Percentiles rank a stretch among this genome's conserved stretches.
These are phyloP conservation scores for Dione vanillae DNA, from an alignment of 2,888 invertebrate genomes.

Conservation along the genomic window DNA sequence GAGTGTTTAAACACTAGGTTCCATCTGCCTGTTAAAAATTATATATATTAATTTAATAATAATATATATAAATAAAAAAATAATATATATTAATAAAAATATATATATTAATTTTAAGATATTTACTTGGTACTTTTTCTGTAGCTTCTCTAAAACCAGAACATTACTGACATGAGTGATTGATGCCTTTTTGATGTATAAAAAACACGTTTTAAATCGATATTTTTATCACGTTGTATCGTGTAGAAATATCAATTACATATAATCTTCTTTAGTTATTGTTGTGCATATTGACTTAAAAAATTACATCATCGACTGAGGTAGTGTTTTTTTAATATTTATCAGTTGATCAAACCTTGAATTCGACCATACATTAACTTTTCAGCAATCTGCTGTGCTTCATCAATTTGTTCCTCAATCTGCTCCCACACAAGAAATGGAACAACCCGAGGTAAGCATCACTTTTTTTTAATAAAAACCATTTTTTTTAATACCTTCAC, in stretches of 20 bases:
- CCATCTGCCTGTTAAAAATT: no score
- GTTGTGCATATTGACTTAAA: background rate
- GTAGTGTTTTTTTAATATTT: background rate
- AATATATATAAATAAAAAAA: no score
- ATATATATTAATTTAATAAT: no score
- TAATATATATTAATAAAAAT: no score
- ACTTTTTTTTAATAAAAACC: background rate
- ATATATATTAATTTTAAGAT: background rate
- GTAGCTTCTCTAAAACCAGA: background rate
- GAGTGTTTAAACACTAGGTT: no score
- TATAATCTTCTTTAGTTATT: background rate
- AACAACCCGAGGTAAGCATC: conserved; percentile 73
- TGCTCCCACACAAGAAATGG: conserved; percentile 78
- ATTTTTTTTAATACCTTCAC: no score
- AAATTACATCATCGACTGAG: background rate
- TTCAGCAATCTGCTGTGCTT: conserved; percentile 71
- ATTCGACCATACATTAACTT: conserved; percentile 36
- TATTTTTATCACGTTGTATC: background rate
- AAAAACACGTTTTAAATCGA: background rate
- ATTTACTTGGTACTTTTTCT: no score
- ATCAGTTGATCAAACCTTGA: background rate
- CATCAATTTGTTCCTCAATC: conserved; percentile 79
- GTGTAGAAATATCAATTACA: no score
- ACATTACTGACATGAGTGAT: no score
- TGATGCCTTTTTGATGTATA: background rate